These are phyloP conservation scores for Drosophila vallismaia DNA, from an alignment of 2,888 invertebrate species.

Conservation along the genomic window DNA sequence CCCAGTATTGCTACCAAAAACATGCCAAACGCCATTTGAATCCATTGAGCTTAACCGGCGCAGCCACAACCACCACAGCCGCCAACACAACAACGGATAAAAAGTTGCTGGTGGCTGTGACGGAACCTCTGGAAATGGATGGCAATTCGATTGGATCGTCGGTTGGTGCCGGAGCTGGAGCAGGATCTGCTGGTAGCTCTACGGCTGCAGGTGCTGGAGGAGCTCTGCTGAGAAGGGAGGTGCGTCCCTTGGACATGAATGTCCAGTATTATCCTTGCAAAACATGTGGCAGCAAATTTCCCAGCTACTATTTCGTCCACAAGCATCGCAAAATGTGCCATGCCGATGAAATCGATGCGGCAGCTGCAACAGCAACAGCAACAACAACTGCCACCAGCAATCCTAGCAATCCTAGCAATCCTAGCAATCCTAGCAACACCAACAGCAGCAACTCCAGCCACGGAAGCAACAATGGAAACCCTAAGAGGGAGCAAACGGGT, in stretches of 20 bases:
- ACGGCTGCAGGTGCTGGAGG: slow-evolving; percentile 3
- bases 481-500: slow-evolving; percentile 25
- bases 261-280: slow-evolving; percentile 97
- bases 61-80: background rate
- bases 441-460: slow-evolving; percentile 24
- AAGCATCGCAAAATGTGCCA: slow-evolving; percentile 95
- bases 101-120: slow-evolving; percentile 4
- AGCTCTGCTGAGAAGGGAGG: slow-evolving; percentile 85
- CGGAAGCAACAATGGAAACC: slow-evolving; percentile 32
- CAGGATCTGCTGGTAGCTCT: background rate
- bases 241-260: slow-evolving; percentile 89
- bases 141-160: background rate
- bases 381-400: background rate
- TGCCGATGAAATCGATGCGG: slow-evolving; percentile 84
- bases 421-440: slow-evolving; percentile 16
- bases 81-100: background rate
- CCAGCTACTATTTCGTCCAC: slow-evolving; percentile 96
- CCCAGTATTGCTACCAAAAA: slow-evolving; percentile 94
- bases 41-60: slow-evolving; percentile 85
- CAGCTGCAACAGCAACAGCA: slow-evolving; percentile 39
- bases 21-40: slow-evolving; percentile 89
- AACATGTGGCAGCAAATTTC: slow-evolving; percentile 95
- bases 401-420: too few species aligned
- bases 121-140: slow-evolving; percentile 2
- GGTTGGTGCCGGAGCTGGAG: background rate